These are phyloP conservation scores for Heteropelma amictum DNA, from an alignment of 2,888 invertebrate genomes.

Conservation along the genomic window DNA sequence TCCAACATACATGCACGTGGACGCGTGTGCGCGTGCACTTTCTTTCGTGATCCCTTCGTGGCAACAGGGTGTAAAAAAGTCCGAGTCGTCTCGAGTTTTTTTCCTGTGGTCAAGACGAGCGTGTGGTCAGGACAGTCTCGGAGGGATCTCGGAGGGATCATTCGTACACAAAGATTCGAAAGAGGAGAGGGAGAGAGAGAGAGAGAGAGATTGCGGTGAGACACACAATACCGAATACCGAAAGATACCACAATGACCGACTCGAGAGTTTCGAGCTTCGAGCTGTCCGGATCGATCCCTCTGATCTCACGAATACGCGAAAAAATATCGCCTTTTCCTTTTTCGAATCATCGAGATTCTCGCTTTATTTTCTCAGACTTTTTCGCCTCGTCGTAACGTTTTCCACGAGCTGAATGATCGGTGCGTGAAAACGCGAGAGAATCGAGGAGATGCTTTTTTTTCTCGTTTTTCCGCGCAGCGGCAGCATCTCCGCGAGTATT, in stretches of 20 bases:
- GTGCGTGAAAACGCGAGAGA: background rate
- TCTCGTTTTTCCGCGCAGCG: background rate
- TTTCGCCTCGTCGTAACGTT: too few relatives aligned
- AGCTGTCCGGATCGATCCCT: background rate
- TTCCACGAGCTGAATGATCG: conserved; percentile 13
- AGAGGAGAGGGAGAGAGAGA: conserved; percentile 4
- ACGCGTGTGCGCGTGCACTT: background rate
- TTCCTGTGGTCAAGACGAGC: conserved; percentile 64
- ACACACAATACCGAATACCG: conserved; percentile 51
- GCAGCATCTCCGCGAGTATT: conserved; percentile 25
- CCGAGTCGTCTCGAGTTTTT: conserved; percentile 63
- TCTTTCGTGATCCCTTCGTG: conserved; percentile 66
- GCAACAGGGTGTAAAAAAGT: conserved; percentile 68
- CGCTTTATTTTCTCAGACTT: too few relatives aligned
- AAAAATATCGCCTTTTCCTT: too few relatives aligned
- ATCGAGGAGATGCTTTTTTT: background rate
- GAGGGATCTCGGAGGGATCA: conserved; percentile 16
- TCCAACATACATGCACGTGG: background rate
- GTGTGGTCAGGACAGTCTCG: conserved; percentile 59
- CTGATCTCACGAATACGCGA: too few relatives aligned
- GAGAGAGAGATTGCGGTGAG: conserved; percentile 36
- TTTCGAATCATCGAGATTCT: too few relatives aligned
- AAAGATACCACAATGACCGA: conserved; percentile 20
- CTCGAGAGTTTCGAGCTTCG: conserved; percentile 12
- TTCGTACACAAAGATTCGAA: background rate